Conservation (phyloP, 2,888 invertebrate species). For the Coenonympha glycerion region DNA sequence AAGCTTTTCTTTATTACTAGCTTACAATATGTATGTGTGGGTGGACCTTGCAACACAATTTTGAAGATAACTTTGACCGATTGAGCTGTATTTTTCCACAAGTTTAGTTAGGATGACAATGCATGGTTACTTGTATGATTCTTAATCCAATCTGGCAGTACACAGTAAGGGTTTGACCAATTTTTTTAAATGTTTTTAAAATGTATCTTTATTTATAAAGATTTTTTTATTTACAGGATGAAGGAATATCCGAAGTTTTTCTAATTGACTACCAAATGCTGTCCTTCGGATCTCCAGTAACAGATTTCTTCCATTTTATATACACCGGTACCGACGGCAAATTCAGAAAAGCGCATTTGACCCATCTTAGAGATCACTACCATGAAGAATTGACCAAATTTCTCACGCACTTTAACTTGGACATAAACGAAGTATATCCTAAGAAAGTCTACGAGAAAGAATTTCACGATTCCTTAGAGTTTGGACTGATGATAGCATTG, state of each 20-base stretch:
- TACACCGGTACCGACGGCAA: slow-evolving; percentile 29
- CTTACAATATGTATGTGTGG: too few relatives aligned
- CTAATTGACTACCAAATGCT: slow-evolving; percentile 37
- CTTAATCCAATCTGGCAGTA: too few relatives aligned
- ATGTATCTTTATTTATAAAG: too few relatives aligned
- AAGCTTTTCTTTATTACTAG: too few relatives aligned
- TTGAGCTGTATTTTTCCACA: too few relatives aligned
- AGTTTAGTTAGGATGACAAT: too few relatives aligned
- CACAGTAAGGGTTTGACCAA: too few relatives aligned
- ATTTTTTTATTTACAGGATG: slow-evolving; percentile 37
- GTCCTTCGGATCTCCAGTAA: slow-evolving; percentile 31
- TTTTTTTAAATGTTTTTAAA: slow-evolving; percentile 6
- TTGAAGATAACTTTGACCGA: too few relatives aligned
- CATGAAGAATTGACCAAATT: slow-evolving; percentile 33
- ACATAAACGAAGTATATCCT: slow-evolving; percentile 30
- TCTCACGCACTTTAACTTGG: slow-evolving; percentile 36
- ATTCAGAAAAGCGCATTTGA: slow-evolving; percentile 37
- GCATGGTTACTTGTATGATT: too few relatives aligned
- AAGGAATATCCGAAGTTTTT: slow-evolving; percentile 34
- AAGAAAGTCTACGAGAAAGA: slow-evolving; percentile 29
- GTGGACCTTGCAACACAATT: too few relatives aligned
- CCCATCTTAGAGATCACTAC: slow-evolving; percentile 38
- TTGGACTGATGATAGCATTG: slow-evolving; percentile 26
- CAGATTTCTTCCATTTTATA: slow-evolving; percentile 35
- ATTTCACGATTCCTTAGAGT: slow-evolving; percentile 26